A percentile compares a stretch with the other conserved stretches of the same genome.
Conservation (phyloP, 2,888 invertebrate species). For the Ellobium chinense region DNA sequence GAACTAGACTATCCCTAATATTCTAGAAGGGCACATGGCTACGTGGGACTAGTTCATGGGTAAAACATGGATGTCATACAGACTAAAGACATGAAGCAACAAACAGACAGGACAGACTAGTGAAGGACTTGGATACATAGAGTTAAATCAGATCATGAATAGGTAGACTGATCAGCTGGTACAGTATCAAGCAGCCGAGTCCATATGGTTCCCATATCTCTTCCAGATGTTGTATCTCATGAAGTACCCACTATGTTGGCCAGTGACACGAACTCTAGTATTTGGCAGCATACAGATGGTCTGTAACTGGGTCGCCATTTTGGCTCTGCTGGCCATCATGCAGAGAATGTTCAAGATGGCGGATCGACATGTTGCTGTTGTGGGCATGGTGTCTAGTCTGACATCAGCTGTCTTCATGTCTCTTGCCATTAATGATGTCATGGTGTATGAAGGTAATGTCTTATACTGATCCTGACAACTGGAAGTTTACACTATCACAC, state of each 20-base stretch:
- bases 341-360: constrained; percentile 43
- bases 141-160: too few species aligned
- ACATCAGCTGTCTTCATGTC: constrained; percentile 42
- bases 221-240: constrained; percentile 23
- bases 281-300: constrained; percentile 43
- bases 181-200: neutral
- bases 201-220: neutral
- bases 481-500: too few species aligned
- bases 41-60: too few species aligned
- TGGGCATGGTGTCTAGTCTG: constrained; percentile 50
- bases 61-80: too few species aligned
- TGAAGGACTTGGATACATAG: too few species aligned
- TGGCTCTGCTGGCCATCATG: constrained; percentile 43
- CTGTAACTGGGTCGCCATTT: constrained; percentile 49
- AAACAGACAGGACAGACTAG: too few species aligned
- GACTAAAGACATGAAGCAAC: too few species aligned
- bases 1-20: too few species aligned
- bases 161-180: too few species aligned
- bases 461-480: neutral
- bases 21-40: too few species aligned
- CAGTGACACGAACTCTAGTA: constrained; percentile 43
- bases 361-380: constrained; percentile 48
- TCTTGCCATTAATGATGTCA: constrained; percentile 40
- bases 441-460: constrained; percentile 34
- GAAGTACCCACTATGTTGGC: constrained; percentile 53